Base-by-base conservation (phyloP, 1,140 invertebrate genomes). In the Cyclina sinensis region DNA sequence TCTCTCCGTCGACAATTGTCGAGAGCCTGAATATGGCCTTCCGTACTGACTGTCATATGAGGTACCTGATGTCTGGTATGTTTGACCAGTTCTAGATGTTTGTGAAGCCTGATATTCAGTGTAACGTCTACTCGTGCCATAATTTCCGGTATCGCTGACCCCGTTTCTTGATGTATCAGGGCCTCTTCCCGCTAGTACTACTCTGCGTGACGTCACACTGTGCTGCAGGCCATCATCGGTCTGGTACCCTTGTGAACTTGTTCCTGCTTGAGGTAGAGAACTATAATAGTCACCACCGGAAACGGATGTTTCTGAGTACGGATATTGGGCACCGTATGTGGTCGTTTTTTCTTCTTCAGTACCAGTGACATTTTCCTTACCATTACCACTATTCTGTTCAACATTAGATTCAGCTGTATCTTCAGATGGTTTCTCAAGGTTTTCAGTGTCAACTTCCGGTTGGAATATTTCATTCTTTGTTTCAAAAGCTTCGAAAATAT, bases 391-490 rank as follows among this genome's bases (percentile, higher is more conserved):
- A 65, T 35, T 2, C 24, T 27, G 3, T 30, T 30, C 30, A 30
- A 9, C 24, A 30, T 30, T 30, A 30, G 4, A 30, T 30, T 30
- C 59, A 30, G 59, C 1, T 30, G 59, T 7, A 65, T 2, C 30
- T 24, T 27, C 59, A 30, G 4, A 18, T 65, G 5, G 16, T 27
- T 27, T n/a, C 5, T 30, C 79, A 21, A 57, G 24, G 16, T 0
- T 43, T 35, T 32, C 79, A 24, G 54, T 27, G 24, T 37, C 39
- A 57, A 86, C n/a, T 62, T 65, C 46, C 27, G 84, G 84, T 51
- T 86, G 84, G 24, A 78, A 76, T 76, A 86, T 62, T 57, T 73
- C 37, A 59, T 62, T 86, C 7, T 54, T 70, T 9, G 73, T 57
- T 32, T 86, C 84, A 86, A 86, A 86, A 14, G 39, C 9, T 35